Evolutionary conservation across 2,797 vertebrate genomes (phyloP).

Genomic region (Myotis pilosus): DNA sequence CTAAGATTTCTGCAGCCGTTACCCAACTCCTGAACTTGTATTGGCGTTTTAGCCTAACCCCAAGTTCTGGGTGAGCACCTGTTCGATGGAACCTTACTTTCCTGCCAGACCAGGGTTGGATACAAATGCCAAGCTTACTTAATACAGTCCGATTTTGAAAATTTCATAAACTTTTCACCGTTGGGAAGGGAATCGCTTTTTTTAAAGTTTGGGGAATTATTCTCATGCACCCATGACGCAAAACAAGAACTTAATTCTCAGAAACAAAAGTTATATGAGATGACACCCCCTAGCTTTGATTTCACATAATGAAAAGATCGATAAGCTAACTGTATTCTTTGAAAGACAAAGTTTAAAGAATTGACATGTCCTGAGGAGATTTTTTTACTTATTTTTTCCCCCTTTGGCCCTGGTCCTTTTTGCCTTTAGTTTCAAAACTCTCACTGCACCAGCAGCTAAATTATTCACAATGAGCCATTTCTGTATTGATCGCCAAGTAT

Average conservation of each 20-base stretch:
- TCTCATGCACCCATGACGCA: slow-evolving; percentile 76
- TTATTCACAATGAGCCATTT: slow-evolving; percentile 92
- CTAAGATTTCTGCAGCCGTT: background rate
- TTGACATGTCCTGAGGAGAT: slow-evolving; percentile 81
- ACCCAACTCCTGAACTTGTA: slow-evolving; percentile 47
- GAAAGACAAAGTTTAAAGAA: slow-evolving; percentile 84
- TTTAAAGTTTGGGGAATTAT: slow-evolving; percentile 82
- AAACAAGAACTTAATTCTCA: slow-evolving; percentile 84
- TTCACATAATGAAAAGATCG: slow-evolving; percentile 82
- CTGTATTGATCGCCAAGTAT: slow-evolving; percentile 91
- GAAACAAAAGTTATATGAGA: slow-evolving; percentile 85
- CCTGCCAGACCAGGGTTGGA: slow-evolving; percentile 69
- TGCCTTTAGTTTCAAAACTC: slow-evolving; percentile 89
- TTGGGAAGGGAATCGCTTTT: slow-evolving; percentile 69
- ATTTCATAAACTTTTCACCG: slow-evolving; percentile 67
- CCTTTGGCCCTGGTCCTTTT: slow-evolving; percentile 80
- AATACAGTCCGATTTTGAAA: slow-evolving; percentile 69
- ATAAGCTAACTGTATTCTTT: slow-evolving; percentile 82
- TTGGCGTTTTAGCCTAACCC: slow-evolving; percentile 67
- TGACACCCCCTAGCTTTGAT: slow-evolving; percentile 86
- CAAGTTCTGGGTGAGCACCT: slow-evolving; percentile 76
- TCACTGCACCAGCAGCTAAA: slow-evolving; percentile 89
- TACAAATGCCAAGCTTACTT: slow-evolving; percentile 62
- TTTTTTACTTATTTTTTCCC: slow-evolving; percentile 81
- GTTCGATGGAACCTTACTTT: slow-evolving; percentile 76